Conservation (phyloP, 1,140 invertebrate species). For the Coptotermes formosanus region DNA sequence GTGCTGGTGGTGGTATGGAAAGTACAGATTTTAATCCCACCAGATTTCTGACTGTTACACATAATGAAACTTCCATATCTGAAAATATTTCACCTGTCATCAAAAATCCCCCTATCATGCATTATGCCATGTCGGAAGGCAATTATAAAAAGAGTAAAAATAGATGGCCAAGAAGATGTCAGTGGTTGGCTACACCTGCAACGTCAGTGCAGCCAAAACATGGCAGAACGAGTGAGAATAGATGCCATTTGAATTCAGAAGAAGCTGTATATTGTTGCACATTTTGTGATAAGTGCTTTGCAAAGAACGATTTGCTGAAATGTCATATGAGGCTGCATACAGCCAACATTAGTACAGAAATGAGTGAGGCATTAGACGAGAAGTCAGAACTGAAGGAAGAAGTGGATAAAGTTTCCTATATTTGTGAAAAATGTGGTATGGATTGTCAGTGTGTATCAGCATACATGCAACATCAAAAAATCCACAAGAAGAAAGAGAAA, state of each 20-base stretch:
- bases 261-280: background rate
- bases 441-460: background rate
- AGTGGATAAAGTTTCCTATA: background rate
- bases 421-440: background rate
- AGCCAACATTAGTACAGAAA: background rate
- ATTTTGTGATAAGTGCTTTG: background rate
- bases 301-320: background rate
- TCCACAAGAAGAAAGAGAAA: background rate
- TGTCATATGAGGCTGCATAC: background rate
- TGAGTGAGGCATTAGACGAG: background rate
- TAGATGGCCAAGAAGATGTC: background rate
- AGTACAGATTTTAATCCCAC: conserved; percentile 10
- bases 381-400: background rate
- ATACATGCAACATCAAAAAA: background rate
- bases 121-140: background rate
- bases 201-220: background rate
- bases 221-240: background rate
- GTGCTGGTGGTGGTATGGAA: background rate
- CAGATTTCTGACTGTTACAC: background rate
- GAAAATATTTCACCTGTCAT: background rate
- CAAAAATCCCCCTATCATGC: background rate
- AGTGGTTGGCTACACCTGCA: background rate
- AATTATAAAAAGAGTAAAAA: background rate
- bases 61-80: background rate
- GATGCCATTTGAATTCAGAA: background rate